Conservation (phyloP, 23 tunicate genomes). For the Halocynthia aurantium region DNA sequence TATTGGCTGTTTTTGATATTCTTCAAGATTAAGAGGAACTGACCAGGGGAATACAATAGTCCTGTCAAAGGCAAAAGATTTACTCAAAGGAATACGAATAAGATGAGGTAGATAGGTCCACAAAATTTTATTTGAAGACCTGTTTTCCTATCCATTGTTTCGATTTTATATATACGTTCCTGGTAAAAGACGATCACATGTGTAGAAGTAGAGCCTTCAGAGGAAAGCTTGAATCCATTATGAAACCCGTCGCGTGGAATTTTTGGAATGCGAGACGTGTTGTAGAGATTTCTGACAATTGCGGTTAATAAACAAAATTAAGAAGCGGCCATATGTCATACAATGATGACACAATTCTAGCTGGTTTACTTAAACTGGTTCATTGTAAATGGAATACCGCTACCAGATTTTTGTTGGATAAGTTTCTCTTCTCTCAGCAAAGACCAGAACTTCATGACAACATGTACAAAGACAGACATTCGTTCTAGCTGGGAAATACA, state of each 20-base stretch:
- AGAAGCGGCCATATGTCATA: not conserved
- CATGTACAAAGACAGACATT: not conserved
- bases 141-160: constrained; percentile 11
- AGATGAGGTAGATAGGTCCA: no score
- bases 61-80: constrained; percentile 23
- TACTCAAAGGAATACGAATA: no score
- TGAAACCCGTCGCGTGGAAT: constrained; percentile 37
- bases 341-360: not conserved
- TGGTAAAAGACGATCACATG: constrained; percentile 47
- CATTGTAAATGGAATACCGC: constrained; percentile 47
- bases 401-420: constrained; percentile 23
- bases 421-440: constrained; percentile 35
- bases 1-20: constrained; percentile 10
- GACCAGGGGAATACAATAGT: constrained; percentile 45
- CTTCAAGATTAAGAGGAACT: constrained; percentile 23
- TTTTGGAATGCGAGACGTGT: constrained; percentile 62
- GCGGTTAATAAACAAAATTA: no score
- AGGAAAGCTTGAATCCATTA: constrained; percentile 34
- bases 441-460: constrained; percentile 31
- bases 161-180: constrained; percentile 37
- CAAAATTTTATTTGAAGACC: not conserved
- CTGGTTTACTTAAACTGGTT: constrained; percentile 42
- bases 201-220: constrained; percentile 50
- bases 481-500: not conserved
- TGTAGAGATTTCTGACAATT: constrained; percentile 24